Percentiles rank a stretch among this genome's conserved stretches.
phyloP scores from a whole-genome alignment of 2,113 vertebrate species.

The Crocuta crocuta region DNA sequence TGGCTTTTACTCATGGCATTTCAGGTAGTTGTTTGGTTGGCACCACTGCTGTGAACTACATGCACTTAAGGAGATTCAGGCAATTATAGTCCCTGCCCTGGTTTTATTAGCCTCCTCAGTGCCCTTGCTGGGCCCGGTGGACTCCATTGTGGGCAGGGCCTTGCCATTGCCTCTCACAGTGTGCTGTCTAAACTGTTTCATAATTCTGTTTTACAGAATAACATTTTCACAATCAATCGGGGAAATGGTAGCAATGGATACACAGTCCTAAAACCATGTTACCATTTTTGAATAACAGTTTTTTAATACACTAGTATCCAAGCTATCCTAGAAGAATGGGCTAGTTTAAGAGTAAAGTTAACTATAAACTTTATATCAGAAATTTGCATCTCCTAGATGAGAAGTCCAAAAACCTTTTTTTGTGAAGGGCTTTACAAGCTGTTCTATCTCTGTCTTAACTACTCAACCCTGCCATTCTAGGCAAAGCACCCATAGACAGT shows the following conservation, averaged over 20 bases:
- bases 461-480: background rate
- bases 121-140: background rate
- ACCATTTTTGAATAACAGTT: background rate
- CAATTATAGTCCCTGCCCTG: background rate
- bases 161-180: background rate
- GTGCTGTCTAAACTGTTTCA: background rate
- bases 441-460: background rate
- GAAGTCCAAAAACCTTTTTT: background rate
- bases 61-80: background rate
- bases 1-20: conserved; percentile 3
- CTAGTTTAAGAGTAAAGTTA: background rate
- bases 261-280: background rate
- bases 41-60: conserved; percentile 59
- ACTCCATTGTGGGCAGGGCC: background rate
- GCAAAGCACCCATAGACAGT: background rate
- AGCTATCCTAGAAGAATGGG: background rate
- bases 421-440: background rate
- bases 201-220: conserved; percentile 30
- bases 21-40: conserved; percentile 46
- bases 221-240: background rate
- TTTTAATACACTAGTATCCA: background rate
- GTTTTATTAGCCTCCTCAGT: background rate
- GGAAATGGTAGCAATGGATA: background rate
- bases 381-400: background rate
- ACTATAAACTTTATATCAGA: background rate